Conservation (phyloP, 2,797 vertebrate species). For the Pipistrellus pipistrellus region DNA sequence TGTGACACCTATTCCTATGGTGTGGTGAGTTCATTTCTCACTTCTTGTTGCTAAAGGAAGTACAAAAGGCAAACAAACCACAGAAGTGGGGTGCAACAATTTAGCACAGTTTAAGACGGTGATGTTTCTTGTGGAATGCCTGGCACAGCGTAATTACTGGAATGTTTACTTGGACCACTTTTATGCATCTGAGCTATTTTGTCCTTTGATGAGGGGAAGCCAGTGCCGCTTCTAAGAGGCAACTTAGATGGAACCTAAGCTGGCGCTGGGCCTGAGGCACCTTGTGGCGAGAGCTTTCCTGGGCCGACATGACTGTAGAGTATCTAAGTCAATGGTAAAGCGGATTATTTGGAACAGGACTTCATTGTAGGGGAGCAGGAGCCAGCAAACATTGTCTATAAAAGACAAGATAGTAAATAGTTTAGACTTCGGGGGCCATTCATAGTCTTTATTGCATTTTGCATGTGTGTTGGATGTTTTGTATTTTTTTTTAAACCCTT, state of each 20-base stretch:
- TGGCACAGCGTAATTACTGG: neutral
- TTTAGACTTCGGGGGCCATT: neutral
- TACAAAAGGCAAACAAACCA: neutral
- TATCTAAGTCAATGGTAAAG: neutral
- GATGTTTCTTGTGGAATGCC: neutral
- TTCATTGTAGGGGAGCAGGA: neutral
- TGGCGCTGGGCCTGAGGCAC: neutral
- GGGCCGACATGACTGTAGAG: neutral
- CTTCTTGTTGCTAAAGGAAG: slow-evolving; percentile 24
- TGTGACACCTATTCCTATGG: slow-evolving; percentile 99
- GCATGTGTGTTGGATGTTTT: neutral
- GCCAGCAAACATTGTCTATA: neutral
- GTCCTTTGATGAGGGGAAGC: slow-evolving; percentile 27
- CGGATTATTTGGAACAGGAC: neutral
- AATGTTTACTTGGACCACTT: neutral
- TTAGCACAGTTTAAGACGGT: neutral
- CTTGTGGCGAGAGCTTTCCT: neutral
- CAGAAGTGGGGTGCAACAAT: neutral
- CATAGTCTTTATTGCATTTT: neutral
- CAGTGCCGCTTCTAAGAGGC: slow-evolving; percentile 2
- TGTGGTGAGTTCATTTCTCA: slow-evolving; percentile 93
- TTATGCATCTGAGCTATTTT: neutral
- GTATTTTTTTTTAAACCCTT: neutral
- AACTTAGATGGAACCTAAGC: too few species aligned
- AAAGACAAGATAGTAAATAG: neutral